Evolutionary conservation across 2,888 invertebrate species (phyloP).

Genomic region (Mylabris sibirica): DNA sequence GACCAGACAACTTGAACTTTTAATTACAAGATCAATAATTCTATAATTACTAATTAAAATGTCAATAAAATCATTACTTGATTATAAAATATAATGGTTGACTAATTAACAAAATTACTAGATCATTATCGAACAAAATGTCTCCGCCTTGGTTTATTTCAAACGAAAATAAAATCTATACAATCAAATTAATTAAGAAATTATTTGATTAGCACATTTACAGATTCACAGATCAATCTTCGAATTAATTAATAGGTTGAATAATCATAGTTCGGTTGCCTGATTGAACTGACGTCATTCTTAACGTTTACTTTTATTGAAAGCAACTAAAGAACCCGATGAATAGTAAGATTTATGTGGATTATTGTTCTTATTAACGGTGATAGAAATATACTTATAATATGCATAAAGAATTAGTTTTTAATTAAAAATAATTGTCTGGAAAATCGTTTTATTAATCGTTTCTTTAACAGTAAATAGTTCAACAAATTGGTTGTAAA

Average conservation of each 20-base stretch:
- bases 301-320: background rate
- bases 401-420: background rate
- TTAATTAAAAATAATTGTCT: background rate
- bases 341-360: background rate
- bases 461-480: background rate
- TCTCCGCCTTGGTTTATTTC: too few species aligned
- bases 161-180: too few species aligned
- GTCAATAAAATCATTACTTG: too few species aligned
- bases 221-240: background rate
- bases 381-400: background rate
- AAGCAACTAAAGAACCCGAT: background rate
- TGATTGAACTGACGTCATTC: background rate
- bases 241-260: background rate
- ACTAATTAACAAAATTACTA: background rate
- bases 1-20: too few species aligned
- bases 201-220: background rate
- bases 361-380: background rate
- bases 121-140: too few species aligned
- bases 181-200: background rate
- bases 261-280: background rate
- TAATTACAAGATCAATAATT: too few species aligned
- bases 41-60: too few species aligned
- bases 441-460: background rate
- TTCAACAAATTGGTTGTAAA: background rate
- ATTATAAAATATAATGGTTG: too few species aligned